A percentile compares a stretch with the other conserved stretches of the same genome.
These are phyloP conservation scores for Thunnus thynnus DNA, from an alignment of 2,113 vertebrate genomes.

Conservation along the genomic window DNA sequence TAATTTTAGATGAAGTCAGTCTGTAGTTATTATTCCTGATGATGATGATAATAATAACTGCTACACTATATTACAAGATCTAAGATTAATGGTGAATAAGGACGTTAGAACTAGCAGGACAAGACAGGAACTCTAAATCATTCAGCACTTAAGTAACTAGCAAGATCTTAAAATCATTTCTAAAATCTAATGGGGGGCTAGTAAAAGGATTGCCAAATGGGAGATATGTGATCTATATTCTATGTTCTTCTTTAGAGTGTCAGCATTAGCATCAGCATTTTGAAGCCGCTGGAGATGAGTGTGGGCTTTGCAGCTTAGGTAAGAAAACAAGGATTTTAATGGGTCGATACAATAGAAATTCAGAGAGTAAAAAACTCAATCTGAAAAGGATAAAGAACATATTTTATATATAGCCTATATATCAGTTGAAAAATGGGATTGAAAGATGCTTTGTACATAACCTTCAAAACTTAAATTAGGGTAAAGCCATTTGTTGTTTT, in stretches of 20 bases:
- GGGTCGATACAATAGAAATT: background rate
- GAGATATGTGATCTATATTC: slow-evolving; percentile 3
- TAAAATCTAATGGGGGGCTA: slow-evolving; percentile 5
- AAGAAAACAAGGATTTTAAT: background rate
- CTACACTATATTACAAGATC: background rate
- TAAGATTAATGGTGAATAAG: background rate
- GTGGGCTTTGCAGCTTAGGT: background rate
- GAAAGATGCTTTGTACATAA: fast-evolving
- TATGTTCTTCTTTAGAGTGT: slow-evolving; percentile 32
- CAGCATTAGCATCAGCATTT: background rate
- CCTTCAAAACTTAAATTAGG: background rate
- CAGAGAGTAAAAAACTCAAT: background rate
- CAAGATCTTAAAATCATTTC: slow-evolving; percentile 31
- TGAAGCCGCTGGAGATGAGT: background rate
- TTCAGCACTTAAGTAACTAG: slow-evolving; percentile 37
- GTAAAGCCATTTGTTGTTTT: background rate
- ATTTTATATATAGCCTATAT: background rate
- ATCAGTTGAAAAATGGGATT: no score
- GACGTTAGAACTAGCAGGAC: background rate
- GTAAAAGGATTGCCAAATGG: slow-evolving; percentile 4
- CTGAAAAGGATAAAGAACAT: background rate
- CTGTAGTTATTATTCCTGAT: background rate
- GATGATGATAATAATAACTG: background rate
- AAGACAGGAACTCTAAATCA: slow-evolving; percentile 3
- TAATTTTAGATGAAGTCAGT: background rate